These are phyloP conservation scores for Drosophila chauvacae DNA, from an alignment of 1,140 invertebrate genomes.

Conservation along the genomic window DNA sequence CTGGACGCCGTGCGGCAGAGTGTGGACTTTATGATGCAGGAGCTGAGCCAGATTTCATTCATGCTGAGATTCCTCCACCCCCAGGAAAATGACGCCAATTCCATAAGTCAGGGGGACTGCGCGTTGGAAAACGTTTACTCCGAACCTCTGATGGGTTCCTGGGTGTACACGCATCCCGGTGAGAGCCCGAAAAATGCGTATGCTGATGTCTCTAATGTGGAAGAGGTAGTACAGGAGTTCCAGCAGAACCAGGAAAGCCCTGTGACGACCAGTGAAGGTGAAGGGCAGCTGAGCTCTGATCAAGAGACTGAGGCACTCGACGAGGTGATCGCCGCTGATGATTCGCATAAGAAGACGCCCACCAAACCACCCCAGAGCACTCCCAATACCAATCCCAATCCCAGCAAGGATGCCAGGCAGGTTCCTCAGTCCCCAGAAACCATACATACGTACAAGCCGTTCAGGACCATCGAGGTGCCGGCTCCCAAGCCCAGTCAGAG, in stretches of 20 bases:
- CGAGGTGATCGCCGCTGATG: too few relatives aligned
- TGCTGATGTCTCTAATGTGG: background rate
- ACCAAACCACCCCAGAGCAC: background rate
- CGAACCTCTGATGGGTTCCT: background rate
- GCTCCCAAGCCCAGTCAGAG: background rate
- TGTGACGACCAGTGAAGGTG: too few relatives aligned
- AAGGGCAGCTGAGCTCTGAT: background rate
- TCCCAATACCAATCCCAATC: background rate
- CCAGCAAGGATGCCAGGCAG: background rate
- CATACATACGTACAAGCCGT: slow-evolving; percentile 34
- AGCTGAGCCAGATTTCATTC: slow-evolving; percentile 17
- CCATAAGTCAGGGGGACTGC: background rate
- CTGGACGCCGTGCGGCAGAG: background rate
- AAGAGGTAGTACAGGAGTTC: background rate
- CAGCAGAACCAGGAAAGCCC: background rate
- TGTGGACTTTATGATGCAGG: slow-evolving; percentile 27
- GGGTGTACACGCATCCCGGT: background rate
- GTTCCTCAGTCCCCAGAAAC: background rate
- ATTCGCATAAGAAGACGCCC: background rate
- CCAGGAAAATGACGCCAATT: background rate
- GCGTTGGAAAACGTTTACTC: background rate
- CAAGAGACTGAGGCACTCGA: background rate
- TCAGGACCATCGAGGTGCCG: slow-evolving; percentile 42
- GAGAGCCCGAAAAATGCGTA: too few relatives aligned
- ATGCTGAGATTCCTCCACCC: background rate